phyloP scores from a whole-genome alignment of 2,113 vertebrate species.

The Pristiophorus japonicus region DNA sequence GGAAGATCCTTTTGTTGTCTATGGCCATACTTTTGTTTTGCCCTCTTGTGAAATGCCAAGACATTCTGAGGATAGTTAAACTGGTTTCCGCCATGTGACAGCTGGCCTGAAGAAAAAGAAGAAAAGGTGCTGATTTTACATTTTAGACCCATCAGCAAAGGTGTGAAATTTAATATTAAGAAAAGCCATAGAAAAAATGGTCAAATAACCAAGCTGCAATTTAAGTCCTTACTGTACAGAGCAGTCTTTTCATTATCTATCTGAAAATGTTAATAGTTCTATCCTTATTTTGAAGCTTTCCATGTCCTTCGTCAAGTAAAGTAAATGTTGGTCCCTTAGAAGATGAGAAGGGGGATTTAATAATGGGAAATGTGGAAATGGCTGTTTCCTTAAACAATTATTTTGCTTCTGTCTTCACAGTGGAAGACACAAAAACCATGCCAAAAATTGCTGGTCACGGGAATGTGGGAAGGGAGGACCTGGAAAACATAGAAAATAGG shows the following conservation, averaged over 20 bases:
- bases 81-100: neutral
- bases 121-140: neutral
- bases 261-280: neutral
- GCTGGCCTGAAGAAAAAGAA: conserved; percentile 13
- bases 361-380: too few species aligned
- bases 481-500: too few species aligned
- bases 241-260: neutral
- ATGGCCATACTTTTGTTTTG: conserved; percentile 19
- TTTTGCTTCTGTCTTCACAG: too few species aligned
- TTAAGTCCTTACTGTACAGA: neutral
- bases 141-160: neutral
- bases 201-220: neutral
- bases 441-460: too few species aligned
- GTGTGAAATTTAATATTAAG: neutral
- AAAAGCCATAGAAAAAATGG: neutral
- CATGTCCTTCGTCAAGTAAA: neutral
- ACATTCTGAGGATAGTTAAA: conserved; percentile 20
- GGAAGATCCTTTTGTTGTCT: conserved; percentile 10
- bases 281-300: neutral
- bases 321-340: too few species aligned
- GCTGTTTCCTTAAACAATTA: too few species aligned
- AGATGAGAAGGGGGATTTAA: too few species aligned
- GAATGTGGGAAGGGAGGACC: too few species aligned
- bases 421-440: too few species aligned
- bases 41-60: conserved; percentile 15